Base-by-base conservation (phyloP, 2,797 vertebrate species). In the Passerculus sandwichensis region DNA sequence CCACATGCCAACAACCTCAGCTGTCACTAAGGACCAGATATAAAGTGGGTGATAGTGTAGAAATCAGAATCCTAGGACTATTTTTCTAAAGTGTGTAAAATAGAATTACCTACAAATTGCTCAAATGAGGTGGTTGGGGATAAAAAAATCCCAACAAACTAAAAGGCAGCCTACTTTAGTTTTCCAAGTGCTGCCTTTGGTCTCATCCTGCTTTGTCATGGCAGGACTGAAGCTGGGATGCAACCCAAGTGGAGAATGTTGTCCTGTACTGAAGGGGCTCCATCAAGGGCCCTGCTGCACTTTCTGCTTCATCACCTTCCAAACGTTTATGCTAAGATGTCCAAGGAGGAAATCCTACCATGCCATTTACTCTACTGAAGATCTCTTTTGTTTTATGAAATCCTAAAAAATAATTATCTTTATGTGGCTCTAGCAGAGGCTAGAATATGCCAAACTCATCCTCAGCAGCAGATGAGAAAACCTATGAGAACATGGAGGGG, bases 201-300 rank as follows among this genome's bases (percentile, higher is more conserved):
- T 47, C 8, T 4, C 0, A 0, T 42, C 10, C 45, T 44, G 15
- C 18, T 76, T 76, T 79, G 10, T 13, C 32, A 25, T 0, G 1
- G 67, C 27, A 65, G 54, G 25, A 48, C 26, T 38, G 70, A 71
- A 81, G 48, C 8, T 32, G 61, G 40, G 25, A 51, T 11, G 19
- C 26, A 16, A 61, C 27, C 71, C 13, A 25, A 60, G 32, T 5
- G 26, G 15, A 80, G 6, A 3, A 21, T 15, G 15, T 8, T 48
- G 5, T 15, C 36, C 44, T 40, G 0, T 8, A 44, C 18, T 47
- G 36, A 70, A 59, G 14, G n/a, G 16, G 8, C 18, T 69, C 20
- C 62, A 45, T 13, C 34, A 66, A 73, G 12, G 13, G 8, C 16
- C 16, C 18, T 34, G 18, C 25, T 45, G 42, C n/a, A 53, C 54